Evolutionary conservation across 2,113 vertebrate species (phyloP).

Genomic region (Aleadryas rufinucha): DNA sequence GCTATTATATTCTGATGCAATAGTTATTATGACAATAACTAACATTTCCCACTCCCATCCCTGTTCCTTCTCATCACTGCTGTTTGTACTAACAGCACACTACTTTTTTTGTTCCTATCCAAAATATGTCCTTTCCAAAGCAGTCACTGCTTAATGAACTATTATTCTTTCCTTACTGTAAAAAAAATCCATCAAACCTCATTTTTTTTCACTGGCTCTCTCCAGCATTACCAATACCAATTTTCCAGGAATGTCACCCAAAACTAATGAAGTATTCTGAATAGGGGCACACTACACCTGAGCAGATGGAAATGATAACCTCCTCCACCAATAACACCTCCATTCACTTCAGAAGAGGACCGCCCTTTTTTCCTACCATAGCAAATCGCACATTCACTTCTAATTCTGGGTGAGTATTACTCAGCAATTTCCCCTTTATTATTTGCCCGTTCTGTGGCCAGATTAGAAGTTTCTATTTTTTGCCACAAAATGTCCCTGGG

Average conservation of each 20-base stretch:
- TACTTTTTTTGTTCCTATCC: not conserved
- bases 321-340: not conserved
- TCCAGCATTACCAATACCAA: not conserved
- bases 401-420: not conserved
- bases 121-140: not conserved
- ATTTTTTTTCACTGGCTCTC: not conserved
- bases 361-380: not conserved
- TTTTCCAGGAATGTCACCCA: not conserved
- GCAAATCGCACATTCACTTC: not conserved
- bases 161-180: not conserved
- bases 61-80: not conserved
- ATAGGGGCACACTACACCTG: not conserved
- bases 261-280: not conserved
- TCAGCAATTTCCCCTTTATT: slow-evolving; percentile 9
- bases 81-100: not conserved
- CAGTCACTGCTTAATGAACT: not conserved
- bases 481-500: not conserved
- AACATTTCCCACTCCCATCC: not conserved
- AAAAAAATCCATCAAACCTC: not conserved
- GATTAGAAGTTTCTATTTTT: slow-evolving; percentile 45
- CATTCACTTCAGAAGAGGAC: not conserved
- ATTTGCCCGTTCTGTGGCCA: not conserved
- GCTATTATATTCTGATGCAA: not conserved
- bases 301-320: not conserved
- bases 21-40: not conserved